A percentile compares a stretch with the other conserved stretches of the same genome.
These are phyloP conservation scores for Tetrapedia diversipes DNA, from an alignment of 2,888 invertebrate genomes.

Conservation along the genomic window DNA sequence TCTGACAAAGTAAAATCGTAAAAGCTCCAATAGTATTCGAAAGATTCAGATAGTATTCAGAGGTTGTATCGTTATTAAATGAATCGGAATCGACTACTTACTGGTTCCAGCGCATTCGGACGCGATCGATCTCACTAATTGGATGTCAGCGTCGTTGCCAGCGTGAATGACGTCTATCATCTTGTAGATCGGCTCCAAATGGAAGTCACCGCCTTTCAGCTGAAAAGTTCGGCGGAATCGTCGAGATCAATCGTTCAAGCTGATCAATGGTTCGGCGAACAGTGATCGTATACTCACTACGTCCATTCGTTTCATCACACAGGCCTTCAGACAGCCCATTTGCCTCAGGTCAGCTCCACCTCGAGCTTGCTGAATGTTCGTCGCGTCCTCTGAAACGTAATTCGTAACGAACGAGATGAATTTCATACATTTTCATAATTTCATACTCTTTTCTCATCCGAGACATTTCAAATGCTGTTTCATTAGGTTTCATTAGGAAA, in stretches of 20 bases:
- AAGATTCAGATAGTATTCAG: no score
- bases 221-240: background rate
- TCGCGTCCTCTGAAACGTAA: constrained; percentile 7
- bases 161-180: constrained; percentile 45
- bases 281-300: constrained; percentile 22
- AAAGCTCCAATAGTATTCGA: no score
- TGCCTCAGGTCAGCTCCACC: background rate
- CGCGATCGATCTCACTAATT: constrained; percentile 24
- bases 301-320: constrained; percentile 49
- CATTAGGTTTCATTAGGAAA: no score
- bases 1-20: no score
- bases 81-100: constrained; percentile 5
- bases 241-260: background rate
- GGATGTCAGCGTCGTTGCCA: constrained; percentile 8
- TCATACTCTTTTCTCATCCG: no score
- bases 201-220: constrained; percentile 19
- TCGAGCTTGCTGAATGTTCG: constrained; percentile 5
- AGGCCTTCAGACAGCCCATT: constrained; percentile 47
- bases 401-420: background rate
- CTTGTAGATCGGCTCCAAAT: constrained; percentile 26
- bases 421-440: background rate
- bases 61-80: no score
- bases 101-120: background rate
- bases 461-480: background rate
- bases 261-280: background rate